Conservation (phyloP, 1,140 invertebrate genomes). For the Hyles vespertilio region DNA sequence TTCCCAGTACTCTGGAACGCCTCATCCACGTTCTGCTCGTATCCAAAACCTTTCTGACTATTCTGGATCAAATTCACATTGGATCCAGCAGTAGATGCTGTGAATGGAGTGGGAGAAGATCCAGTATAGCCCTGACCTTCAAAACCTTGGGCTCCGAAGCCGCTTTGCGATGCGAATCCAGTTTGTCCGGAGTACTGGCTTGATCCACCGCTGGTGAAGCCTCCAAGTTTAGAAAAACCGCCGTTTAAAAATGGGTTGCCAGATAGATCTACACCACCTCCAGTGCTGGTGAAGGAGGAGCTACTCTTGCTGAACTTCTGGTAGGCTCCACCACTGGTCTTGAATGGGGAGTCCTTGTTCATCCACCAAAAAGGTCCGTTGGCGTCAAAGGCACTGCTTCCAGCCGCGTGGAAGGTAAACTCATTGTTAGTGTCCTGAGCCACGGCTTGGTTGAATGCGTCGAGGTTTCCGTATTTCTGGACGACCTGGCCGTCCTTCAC, state of each 20-base stretch:
- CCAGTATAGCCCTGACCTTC: conserved; percentile 38
- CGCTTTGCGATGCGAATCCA: conserved; percentile 20
- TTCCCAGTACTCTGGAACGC: conserved; percentile 46
- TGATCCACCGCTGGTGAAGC: conserved; percentile 23
- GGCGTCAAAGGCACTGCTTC: conserved; percentile 38
- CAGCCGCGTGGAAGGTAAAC: conserved; percentile 54
- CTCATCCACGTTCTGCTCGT: conserved; percentile 50
- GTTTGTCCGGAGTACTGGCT: conserved; percentile 14
- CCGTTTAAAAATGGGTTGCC: conserved; percentile 66
- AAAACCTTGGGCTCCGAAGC: conserved; percentile 18
- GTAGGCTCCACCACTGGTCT: conserved; percentile 38
- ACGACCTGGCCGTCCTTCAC: conserved; percentile 65
- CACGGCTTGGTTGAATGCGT: conserved; percentile 52
- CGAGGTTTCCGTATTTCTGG: conserved; percentile 58
- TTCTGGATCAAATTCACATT: conserved; percentile 59
- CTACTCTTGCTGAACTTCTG: conserved; percentile 52
- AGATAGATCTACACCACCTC: conserved; percentile 39
- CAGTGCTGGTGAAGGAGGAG: conserved; percentile 36
- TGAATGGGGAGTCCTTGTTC: conserved; percentile 74
- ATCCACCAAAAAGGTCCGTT: conserved; percentile 76
- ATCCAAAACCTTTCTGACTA: conserved; percentile 43
- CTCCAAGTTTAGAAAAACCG: conserved; percentile 43
- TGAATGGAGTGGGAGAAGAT: conserved; percentile 51
- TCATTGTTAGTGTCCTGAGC: conserved; percentile 51
- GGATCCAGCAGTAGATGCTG: conserved; percentile 32